A percentile compares a stretch with the other conserved stretches of the same genome.
phyloP scores from a whole-genome alignment of 2,797 vertebrate genomes.

The Acanthurus leucopareius region DNA sequence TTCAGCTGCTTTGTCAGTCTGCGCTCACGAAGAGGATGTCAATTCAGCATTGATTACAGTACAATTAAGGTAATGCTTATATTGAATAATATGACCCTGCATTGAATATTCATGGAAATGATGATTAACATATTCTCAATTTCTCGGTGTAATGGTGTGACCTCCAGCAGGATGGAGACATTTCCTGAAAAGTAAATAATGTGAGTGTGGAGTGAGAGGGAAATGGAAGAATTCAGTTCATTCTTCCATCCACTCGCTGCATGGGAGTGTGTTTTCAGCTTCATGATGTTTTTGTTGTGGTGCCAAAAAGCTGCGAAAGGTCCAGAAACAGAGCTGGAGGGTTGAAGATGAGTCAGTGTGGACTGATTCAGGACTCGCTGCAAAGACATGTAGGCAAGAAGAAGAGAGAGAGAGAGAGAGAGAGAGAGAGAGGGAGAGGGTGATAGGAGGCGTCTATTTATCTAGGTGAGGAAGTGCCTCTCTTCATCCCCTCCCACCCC shows the following conservation, averaged over 20 bases:
- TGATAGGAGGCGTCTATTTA: constrained; percentile 78
- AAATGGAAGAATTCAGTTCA: constrained; percentile 39
- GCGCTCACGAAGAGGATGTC: constrained; percentile 33
- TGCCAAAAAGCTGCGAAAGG: constrained; percentile 35
- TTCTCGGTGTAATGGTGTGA: constrained; percentile 56
- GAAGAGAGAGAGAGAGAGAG: constrained; percentile 28
- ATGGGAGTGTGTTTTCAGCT: constrained; percentile 21
- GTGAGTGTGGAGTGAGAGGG: constrained; percentile 32
- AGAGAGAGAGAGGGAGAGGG: background rate
- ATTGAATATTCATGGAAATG: constrained; percentile 68
- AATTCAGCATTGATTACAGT: constrained; percentile 70
- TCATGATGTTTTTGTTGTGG: constrained; percentile 9
- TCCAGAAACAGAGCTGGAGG: constrained; percentile 14
- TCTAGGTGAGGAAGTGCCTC: constrained; percentile 78
- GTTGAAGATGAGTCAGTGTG: constrained; percentile 27
- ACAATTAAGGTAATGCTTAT: constrained; percentile 70
- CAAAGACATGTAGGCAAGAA: constrained; percentile 44
- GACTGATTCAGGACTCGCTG: constrained; percentile 52
- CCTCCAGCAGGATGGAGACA: constrained; percentile 58
- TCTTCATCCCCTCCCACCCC: constrained; percentile 47
- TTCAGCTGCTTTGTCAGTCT: constrained; percentile 44
- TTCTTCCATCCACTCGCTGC: constrained; percentile 9
- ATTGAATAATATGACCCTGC: constrained; percentile 65
- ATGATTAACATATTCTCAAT: constrained; percentile 66
- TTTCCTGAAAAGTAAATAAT: constrained; percentile 64